Evolutionary conservation across 2,888 invertebrate species (phyloP).

Genomic region (Cylloceria caligata): DNA sequence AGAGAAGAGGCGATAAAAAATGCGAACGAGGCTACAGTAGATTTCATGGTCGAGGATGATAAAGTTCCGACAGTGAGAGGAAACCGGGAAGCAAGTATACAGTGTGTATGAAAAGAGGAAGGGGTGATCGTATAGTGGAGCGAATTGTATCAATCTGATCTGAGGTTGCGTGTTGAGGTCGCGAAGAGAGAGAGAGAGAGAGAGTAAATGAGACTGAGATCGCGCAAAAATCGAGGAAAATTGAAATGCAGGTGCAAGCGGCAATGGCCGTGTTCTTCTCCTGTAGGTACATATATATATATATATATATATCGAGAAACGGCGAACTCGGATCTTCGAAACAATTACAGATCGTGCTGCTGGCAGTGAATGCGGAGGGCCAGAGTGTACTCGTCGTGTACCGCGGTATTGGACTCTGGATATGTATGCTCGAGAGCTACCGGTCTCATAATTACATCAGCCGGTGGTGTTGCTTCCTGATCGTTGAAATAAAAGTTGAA

Average conservation of each 20-base stretch:
- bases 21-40: constrained; percentile 1
- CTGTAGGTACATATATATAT: too few relatives aligned
- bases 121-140: constrained; percentile 7
- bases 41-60: constrained; percentile 25
- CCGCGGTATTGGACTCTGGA: constrained; percentile 55
- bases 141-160: constrained; percentile 74
- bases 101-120: not conserved
- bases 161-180: constrained; percentile 79
- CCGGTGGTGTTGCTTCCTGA: not conserved
- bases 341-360: constrained; percentile 76
- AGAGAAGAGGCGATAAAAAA: constrained; percentile 56
- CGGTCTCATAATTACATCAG: constrained; percentile 76
- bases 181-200: constrained; percentile 25
- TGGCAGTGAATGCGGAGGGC: constrained; percentile 54
- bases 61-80: not conserved
- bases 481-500: too few relatives aligned
- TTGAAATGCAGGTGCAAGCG: constrained; percentile 81
- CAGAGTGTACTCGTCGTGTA: constrained; percentile 49
- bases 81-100: not conserved
- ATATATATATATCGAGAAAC: constrained; percentile 8
- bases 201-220: constrained; percentile 1
- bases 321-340: constrained; percentile 77
- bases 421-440: constrained; percentile 73
- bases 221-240: constrained; percentile 78
- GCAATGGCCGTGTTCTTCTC: constrained; percentile 64